phyloP scores from a whole-genome alignment of 2,797 vertebrate genomes.

The Pristis pectinata region DNA sequence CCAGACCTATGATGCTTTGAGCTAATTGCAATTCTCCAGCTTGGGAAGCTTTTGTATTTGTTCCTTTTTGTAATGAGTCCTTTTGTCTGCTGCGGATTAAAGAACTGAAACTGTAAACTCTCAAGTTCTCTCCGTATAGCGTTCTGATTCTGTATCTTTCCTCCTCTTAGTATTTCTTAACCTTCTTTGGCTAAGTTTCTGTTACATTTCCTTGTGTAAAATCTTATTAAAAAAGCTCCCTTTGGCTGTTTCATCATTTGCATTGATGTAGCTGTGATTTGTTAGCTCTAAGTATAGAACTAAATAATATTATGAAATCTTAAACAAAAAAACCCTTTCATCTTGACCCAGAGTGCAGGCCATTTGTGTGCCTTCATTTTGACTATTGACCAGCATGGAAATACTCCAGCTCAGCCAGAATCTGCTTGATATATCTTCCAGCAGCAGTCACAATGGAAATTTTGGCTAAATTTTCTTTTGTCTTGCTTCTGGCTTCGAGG shows the following conservation, averaged over 20 bases:
- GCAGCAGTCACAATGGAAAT: not conserved
- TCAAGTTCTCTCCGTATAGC: too few species aligned
- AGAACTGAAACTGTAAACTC: too few species aligned
- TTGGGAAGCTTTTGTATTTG: too few species aligned
- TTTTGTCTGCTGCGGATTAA: too few species aligned
- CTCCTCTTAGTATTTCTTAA: too few species aligned
- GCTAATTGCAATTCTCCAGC: too few species aligned
- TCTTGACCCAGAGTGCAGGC: not conserved
- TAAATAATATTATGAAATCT: not conserved
- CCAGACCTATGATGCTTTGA: too few species aligned
- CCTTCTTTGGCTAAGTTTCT: too few species aligned
- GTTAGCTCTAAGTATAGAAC: not conserved
- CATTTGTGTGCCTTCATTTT: not conserved
- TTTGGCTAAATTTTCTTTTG: not conserved
- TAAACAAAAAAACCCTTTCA: not conserved
- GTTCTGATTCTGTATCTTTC: too few species aligned
- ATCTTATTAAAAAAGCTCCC: too few species aligned
- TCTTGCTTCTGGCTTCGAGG: not conserved
- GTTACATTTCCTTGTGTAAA: too few species aligned
- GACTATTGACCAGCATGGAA: not conserved
- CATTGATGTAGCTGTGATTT: not conserved
- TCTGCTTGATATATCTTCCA: not conserved
- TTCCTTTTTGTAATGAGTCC: too few species aligned
- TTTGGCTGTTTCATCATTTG: not conserved
- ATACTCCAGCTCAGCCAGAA: not conserved